Conservation (phyloP, 2,113 vertebrate species). For the Brachionichthys hirsutus region DNA sequence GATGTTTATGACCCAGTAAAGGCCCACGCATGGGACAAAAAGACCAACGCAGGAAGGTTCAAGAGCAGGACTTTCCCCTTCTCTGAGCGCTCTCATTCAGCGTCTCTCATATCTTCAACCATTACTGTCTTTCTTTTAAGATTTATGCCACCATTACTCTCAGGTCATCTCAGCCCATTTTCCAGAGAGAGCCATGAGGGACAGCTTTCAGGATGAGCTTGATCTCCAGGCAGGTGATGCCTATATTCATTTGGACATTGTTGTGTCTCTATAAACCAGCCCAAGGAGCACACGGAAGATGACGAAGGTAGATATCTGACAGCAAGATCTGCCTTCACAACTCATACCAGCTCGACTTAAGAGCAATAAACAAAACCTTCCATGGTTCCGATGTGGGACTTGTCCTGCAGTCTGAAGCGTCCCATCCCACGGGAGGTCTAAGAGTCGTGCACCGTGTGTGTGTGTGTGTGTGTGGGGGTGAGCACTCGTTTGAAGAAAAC, state of each 20-base stretch:
- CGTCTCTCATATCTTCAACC: conserved; percentile 67
- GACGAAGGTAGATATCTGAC: conserved; percentile 55
- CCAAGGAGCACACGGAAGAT: conserved; percentile 38
- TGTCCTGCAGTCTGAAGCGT: background rate
- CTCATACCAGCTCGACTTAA: conserved; percentile 2
- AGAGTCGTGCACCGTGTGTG: conserved; percentile 52
- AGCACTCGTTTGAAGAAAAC: conserved; percentile 68
- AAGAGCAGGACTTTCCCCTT: conserved; percentile 19
- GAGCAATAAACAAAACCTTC: too few species aligned
- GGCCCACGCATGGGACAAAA: conserved; percentile 38
- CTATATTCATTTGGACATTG: conserved; percentile 46
- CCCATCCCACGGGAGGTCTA: conserved; percentile 5
- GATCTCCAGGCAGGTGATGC: conserved; percentile 73
- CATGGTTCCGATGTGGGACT: too few species aligned
- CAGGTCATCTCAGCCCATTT: conserved; percentile 6
- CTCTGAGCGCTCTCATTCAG: conserved; percentile 38
- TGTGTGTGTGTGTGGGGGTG: conserved; percentile 70
- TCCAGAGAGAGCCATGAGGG: conserved; percentile 16
- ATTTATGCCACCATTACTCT: conserved; percentile 1
- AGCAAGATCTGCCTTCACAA: conserved; percentile 45
- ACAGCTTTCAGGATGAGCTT: conserved; percentile 34
- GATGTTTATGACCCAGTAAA: conserved; percentile 53
- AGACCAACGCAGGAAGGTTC: conserved; percentile 46
- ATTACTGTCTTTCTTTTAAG: conserved; percentile 1
- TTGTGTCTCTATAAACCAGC: conserved; percentile 49